A percentile compares a stretch with the other conserved stretches of the same genome.
These are phyloP conservation scores for Probaryconus sp. DNA, from an alignment of 1,140 invertebrate genomes.

Conservation along the genomic window DNA sequence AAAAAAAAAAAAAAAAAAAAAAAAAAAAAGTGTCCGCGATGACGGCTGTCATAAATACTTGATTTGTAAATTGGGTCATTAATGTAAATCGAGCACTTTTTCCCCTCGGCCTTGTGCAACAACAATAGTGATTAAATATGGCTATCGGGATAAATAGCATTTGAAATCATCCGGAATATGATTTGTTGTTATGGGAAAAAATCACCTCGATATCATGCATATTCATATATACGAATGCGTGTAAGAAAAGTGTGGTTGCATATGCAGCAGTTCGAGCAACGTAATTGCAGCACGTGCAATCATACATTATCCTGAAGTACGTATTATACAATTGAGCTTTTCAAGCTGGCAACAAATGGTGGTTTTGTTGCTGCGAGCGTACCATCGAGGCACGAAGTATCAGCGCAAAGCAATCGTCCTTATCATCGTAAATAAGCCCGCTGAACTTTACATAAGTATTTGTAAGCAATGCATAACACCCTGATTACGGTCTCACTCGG, in stretches of 20 bases:
- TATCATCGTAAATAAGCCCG: slow-evolving; percentile 18
- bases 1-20: too few relatives aligned
- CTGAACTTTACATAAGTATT: slow-evolving; percentile 1
- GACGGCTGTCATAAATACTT: too few relatives aligned
- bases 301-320: slow-evolving; percentile 23
- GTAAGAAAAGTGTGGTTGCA: slow-evolving; percentile 22
- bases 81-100: too few relatives aligned
- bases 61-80: too few relatives aligned
- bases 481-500: slow-evolving; percentile 60
- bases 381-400: background rate
- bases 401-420: slow-evolving; percentile 30
- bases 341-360: slow-evolving; percentile 1
- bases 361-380: slow-evolving; percentile 4
- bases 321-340: slow-evolving; percentile 39
- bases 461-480: too few relatives aligned
- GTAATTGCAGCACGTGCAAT: slow-evolving; percentile 34
- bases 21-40: too few relatives aligned
- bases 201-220: background rate
- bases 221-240: slow-evolving; percentile 8
- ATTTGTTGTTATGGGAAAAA: too few relatives aligned
- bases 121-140: slow-evolving; percentile 14
- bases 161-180: slow-evolving; percentile 19
- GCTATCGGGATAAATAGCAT: slow-evolving; percentile 1
- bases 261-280: slow-evolving; percentile 17
- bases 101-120: slow-evolving; percentile 24